Evolutionary conservation across 2,113 vertebrate species (phyloP), one percentile per base, ranked within the genome.

Genomic region (Caretta caretta): DNA sequence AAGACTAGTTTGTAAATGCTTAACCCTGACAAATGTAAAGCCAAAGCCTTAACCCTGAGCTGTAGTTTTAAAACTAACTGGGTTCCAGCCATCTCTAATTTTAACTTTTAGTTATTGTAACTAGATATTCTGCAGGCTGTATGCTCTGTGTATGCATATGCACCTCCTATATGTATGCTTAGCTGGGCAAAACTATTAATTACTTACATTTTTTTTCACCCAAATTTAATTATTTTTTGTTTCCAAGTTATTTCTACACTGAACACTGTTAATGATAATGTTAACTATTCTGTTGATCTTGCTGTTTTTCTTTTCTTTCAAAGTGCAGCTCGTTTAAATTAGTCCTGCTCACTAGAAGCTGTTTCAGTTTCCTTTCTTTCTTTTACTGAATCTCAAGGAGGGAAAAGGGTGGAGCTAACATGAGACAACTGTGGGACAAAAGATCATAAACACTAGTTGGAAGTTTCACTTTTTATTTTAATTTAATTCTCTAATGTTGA

Each of bases 361-460:
- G 8, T 91, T 96, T 96, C 27, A 6, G 57, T 96, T 97, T 57
- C 56, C 14, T 53, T 97, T 89, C 51, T 35, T 4, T 59, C 87
- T 6, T 65, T 80, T 87, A 27, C 12, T 27, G 35, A 38, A 22
- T 38, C 10, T 72, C n/a, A 6, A 48, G 42, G 81, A 56, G 48
- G 8, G 2, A 38, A 29, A 84, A 80, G 11, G 83, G 50, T 83
- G 92, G 87, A 92, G 49, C 80, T 81, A 83, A 0, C 0, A 49
- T 42, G 29, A 38, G 51, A 50, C 51, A 59, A 56, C 57, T 4
- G 17, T 72, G 83, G 11, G 76, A 72, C 80, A 56, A 80, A 80
- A 49, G 59, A 19, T 78, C 17, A 1, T 4, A 4, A 80, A 53
- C 72, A 49, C 14, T 22, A 7, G 17, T 65, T 78, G 53, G 87